Evolutionary conservation across 2,888 invertebrate genomes (phyloP), one percentile per base, ranked within the genome.

Genomic region (Hypselothyrea guttata): DNA sequence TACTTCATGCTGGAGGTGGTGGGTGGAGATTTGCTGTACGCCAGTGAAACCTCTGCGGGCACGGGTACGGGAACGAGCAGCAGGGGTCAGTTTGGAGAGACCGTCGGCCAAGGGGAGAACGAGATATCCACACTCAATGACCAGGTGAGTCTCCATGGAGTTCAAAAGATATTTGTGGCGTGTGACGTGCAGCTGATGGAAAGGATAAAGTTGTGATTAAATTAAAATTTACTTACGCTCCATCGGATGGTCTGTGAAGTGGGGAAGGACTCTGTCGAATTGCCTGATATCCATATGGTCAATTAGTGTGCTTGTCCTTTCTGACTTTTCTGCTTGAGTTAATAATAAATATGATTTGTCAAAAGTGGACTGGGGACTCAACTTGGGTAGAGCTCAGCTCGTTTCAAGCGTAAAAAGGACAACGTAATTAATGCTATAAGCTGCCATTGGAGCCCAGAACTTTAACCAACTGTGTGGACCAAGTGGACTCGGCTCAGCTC

Each of bases 1-100:
- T 93, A 94, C 90, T 96, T 96, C 90, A 91, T 96, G 52, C 91
- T 96, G 71, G 96, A 96, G 90, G 95, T 95, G 74, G 91, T 93
- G 87, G 94, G 93, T 35, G 90, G 89, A 86, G 92, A 93, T 90
- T 84, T 89, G 41, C 79, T 89, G 7, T 89, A 89, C 52, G 91
- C 92, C 76, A 91, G 91, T 57, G 91, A 91, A 67, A 84, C 89
- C 68, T 62, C 42, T 8, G 37, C 53, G 11, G 67, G 57, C 5
- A n/a, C n/a, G n/a, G n/a, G n/a, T n/a, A 12, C 28, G 42, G 9
- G 22, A 5, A 22, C 22, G 22, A 22, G 22, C 22, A 22, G 22
- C 22, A 22, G 22, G 22, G 72, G 59, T 4, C 79, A 83, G 42
- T 86, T 68, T 45, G 90, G 90, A 40, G 86, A 89, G 46, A 86